Evolutionary conservation across 1,140 invertebrate species (phyloP), one percentile per base, ranked within the genome.

Genomic region (Aphidius ervi): DNA sequence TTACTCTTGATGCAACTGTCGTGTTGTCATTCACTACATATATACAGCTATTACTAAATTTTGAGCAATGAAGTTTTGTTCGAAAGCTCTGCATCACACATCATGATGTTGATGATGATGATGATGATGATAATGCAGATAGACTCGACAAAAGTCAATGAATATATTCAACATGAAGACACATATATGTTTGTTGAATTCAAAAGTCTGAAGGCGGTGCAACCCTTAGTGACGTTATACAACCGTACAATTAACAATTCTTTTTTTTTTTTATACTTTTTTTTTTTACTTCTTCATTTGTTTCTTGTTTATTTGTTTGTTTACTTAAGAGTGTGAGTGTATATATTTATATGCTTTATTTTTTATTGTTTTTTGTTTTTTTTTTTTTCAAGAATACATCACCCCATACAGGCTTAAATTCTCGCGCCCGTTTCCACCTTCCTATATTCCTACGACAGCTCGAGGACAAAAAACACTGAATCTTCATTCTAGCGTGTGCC

Each of bases 231-330:
- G 62, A 70, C 58, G 65, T 66, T 64, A 72, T 67, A 77, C 67
- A 73, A 70, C 63, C 63, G 66, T 67, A 79, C 75, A 80, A 80
- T 80, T 76, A 76, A 78, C 74, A 70, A 72, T 70, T 75, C 70
- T 54, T 54, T 54, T 54, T 41, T 54, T n/a, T 39, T 20, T 23
- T 23, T 1, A 23, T 23, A 3, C 39, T 49, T 20, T 47, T 47
- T 47, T 47, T 10, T 4, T 39, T 40, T 31, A 53, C 39, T 53
- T 40, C 50, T 10, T 39, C 52, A 42, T 54, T 41, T 54, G 70
- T 75, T 69, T 68, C 74, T 68, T 67, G 58, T 66, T 63, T 64
- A 56, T 31, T 31, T 31, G 23, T 31, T 31, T 31, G 23, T 31
- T 31, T 31, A 31, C 23, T 31, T 31, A 31, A 31, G 4, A 31